Base-by-base conservation (phyloP, 1,140 invertebrate species). In the Dufourea novaeangliae region DNA sequence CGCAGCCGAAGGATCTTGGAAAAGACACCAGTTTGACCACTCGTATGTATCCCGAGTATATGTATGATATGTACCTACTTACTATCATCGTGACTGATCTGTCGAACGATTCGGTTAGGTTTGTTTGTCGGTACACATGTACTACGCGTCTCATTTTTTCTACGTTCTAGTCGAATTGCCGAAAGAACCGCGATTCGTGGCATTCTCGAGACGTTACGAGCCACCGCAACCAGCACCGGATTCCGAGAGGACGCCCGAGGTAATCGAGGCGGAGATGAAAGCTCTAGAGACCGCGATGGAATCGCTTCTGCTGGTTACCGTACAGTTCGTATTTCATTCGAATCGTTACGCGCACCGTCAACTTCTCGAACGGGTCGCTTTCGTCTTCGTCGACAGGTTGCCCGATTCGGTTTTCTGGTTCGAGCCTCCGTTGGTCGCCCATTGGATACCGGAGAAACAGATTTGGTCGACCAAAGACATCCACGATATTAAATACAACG, bases 401-500 rank as follows among this genome's bases (percentile, higher is more conserved):
- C 96, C 96, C 0, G 94, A 95, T 20, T 94, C 94, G 7, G 95
- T 97, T 10, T 94, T 97, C 70, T 97, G 96, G 96, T 95, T 97
- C 44, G 97, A 98, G 85, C 95, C 96, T 1, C 97, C 97, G 0
- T 93, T 95, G 14, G 94, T 97, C 5, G 96, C 96, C 20, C 94
- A 96, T 72, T 97, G 97, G 97, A 94, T 96, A 32, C 64, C 87
- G 12, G 87, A 93, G 1, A 87, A 86, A 63, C 88, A 92, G 54
- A 87, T 90, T 11, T 98, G 97, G 97, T 95, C 95, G 0, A 96
- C 94, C 1, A 94, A 95, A 68, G 95, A 96, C 84, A 93, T 97
- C 1, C 95, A 97, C 77, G 97, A 97, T 80, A 94, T 96, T 56
- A 97, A 97, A 86, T 97, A 96, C 85, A 97, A 96, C 86, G 97